Base-by-base conservation (phyloP, 2,888 invertebrate genomes). In the Dastarcus helophoroides region DNA sequence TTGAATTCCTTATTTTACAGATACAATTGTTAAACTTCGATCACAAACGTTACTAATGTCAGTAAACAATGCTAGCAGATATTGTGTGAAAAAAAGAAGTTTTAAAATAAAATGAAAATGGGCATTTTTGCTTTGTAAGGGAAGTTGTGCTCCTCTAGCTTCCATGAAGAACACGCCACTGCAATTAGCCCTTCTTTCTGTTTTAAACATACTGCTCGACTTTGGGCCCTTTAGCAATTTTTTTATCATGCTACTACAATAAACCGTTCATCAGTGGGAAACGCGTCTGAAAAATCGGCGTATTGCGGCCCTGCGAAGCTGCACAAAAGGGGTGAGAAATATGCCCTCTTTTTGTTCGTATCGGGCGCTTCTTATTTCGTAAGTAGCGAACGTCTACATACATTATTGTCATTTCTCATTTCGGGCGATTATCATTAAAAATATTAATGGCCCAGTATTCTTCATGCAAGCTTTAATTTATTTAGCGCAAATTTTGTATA, bases 261-360 rank as follows among this genome's bases (percentile, higher is more conserved):
- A 79, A 79, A 78, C 77, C 77, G 74, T 79, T 76, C 79, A 78
- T 79, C 78, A 80, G 79, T 75, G 79, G 79, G 79, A 78, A 79
- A 78, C 79, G 79, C 79, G 79, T 79, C 79, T 79, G 79, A 80
- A n/a, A n/a, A n/a, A n/a, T n/a, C n/a, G n/a, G n/a, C 19, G 19
- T 7, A 17, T 17, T 17, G 19, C n/a, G 19, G 19, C 6, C 19
- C 19, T 17, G 19, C 19, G 6, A 17, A 17, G 19, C n/a, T 44
- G n/a, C n/a, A 43, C 42, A 46, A 47, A 46, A 45, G 44, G 46
- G 43, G 47, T 45, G 41, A 43, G 32, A 32, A 27, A 26, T 12
- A 12, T 32, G 36, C 29, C 36, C 45, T 44, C 49, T 49, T 51
- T 53, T 46, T 50, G 49, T 50, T 47, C 41, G 43, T 46, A 43